Evolutionary conservation across 1,140 invertebrate species (phyloP).

Genomic region (Phymastichus coffea): DNA sequence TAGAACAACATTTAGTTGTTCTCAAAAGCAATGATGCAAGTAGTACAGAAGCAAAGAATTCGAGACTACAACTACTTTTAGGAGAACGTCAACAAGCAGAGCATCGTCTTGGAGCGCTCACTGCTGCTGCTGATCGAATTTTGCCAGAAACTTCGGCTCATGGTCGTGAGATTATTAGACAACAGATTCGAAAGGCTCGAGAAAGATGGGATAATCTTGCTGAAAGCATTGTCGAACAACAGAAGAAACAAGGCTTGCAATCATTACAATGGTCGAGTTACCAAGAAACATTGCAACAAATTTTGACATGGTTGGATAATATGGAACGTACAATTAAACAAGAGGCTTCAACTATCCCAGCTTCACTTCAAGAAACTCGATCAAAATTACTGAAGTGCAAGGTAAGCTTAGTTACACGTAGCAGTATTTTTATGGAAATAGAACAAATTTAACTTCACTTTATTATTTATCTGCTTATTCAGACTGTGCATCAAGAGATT

Average conservation of each 20-base stretch:
- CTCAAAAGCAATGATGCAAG: constrained; percentile 57
- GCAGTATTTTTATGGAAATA: too few species aligned
- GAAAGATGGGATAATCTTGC: constrained; percentile 85
- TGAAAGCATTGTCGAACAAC: constrained; percentile 75
- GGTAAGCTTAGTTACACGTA: too few species aligned
- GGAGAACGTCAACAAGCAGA: constrained; percentile 82
- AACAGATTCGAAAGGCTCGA: constrained; percentile 73
- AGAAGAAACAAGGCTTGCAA: constrained; percentile 82
- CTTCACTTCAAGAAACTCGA: constrained; percentile 81
- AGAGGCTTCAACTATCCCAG: constrained; percentile 69
- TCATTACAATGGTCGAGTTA: constrained; percentile 81
- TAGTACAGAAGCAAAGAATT: constrained; percentile 62
- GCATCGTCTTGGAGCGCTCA: constrained; percentile 71
- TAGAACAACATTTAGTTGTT: constrained; percentile 72
- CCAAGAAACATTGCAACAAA: constrained; percentile 82
- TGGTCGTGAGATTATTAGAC: constrained; percentile 84
- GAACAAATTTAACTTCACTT: too few species aligned
- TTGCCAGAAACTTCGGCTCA: constrained; percentile 87
- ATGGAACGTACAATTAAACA: constrained; percentile 79
- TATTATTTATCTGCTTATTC: not conserved
- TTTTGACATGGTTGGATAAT: constrained; percentile 80
- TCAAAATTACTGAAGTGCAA: constrained; percentile 86
- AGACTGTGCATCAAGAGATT: constrained; percentile 85
- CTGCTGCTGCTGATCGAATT: constrained; percentile 79
- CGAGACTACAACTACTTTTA: constrained; percentile 73